Base-by-base conservation (phyloP, 2,113 vertebrate species). In the Dendropsophus ebraccatus region DNA sequence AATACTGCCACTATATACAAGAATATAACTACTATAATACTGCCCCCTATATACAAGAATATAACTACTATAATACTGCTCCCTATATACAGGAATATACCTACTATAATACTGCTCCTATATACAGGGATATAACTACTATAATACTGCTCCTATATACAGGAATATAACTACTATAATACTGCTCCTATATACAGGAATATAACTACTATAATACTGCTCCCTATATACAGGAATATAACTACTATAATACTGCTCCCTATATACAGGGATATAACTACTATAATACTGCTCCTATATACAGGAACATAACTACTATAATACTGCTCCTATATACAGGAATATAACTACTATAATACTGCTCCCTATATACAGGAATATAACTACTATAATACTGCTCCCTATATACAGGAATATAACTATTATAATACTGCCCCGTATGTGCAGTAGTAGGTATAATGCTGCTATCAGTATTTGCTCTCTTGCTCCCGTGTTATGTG, bases 181-280 rank as follows among this genome's bases (percentile, higher is more conserved):
- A 41, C 41, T 41, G 41, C 41, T 41, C 41, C 41, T 41, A 41
- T 41, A 41, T 41, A 41, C 41, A 41, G 8, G 41, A 41, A 41
- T 41, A 41, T 41, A 41, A 41, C 41, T 41, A 41, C 41, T 41
- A 41, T 41, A 41, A 41, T 41, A 41, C 41, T 41, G 41, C 41
- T 41, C 3, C n/a, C 41, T 41, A 41, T 41, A 41, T 41, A 41
- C 41, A 41, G 8, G 41, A 41, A 41, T 41, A 41, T 41, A 41
- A 41, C 41, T 41, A 41, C 41, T 41, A 41, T 41, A 69, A 69
- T 69, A 69, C 65, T 70, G 32, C 67, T 1, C 5, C 54, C 19
- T 70, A 70, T 70, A 16, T 70, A 37, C 67, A 70, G 37, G 67
- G 37, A 70, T 70, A 70, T 70, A 70, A 70, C 67, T 70, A 70